Percentiles rank a stretch among this genome's conserved stretches.
Evolutionary conservation across 2,797 vertebrate species (phyloP).

Genomic region (Aphelocoma californica): DNA sequence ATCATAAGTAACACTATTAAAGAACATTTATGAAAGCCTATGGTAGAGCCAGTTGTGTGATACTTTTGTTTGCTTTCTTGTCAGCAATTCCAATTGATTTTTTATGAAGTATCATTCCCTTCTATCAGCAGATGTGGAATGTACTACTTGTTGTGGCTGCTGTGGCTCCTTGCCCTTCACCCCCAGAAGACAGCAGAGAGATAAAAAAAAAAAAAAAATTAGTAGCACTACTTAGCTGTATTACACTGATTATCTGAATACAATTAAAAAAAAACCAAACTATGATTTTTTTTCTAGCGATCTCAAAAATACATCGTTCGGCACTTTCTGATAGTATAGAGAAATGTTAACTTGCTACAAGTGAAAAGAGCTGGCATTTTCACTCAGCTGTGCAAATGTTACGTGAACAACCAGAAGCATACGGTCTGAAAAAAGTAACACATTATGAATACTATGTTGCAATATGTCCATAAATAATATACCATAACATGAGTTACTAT

Average conservation of each 20-base stretch:
- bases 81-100: not conserved
- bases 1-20: not conserved
- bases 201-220: not conserved
- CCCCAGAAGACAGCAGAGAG: not conserved
- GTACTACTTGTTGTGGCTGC: not conserved
- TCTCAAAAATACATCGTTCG: not conserved
- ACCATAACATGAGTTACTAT: slow-evolving; percentile 23
- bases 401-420: not conserved
- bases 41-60: not conserved
- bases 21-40: not conserved
- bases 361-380: not conserved
- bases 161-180: rapidly evolving
- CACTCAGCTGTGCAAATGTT: not conserved
- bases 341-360: not conserved
- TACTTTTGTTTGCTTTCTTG: not conserved
- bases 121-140: not conserved
- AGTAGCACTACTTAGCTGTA: not conserved
- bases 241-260: not conserved
- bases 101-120: not conserved
- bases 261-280: not conserved
- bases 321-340: not conserved
- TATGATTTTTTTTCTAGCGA: not conserved
- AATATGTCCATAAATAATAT: slow-evolving; percentile 22
- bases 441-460: not conserved
- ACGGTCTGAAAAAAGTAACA: not conserved